Conservation (phyloP, 2,113 vertebrate species). For the Rhinichthys klamathensis region DNA sequence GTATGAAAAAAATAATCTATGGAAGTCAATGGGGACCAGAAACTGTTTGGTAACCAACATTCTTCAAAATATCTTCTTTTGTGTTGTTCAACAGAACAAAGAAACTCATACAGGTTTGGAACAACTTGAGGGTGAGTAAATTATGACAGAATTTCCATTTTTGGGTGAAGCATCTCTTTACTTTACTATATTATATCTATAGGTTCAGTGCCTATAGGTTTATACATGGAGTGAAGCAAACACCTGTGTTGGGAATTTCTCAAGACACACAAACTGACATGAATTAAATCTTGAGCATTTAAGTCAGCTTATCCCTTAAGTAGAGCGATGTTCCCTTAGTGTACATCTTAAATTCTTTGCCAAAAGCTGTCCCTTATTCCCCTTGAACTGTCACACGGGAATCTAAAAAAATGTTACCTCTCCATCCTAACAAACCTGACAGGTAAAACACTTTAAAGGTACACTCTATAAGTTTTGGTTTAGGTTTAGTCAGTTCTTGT, state of each 20-base stretch:
- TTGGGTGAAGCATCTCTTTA: no score
- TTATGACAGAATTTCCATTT: no score
- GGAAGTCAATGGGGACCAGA: no score
- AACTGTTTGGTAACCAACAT: no score
- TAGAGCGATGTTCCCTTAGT: background rate
- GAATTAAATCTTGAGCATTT: constrained; percentile 38
- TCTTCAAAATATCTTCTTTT: no score
- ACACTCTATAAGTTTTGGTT: background rate
- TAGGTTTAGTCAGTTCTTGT: background rate
- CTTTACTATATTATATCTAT: no score
- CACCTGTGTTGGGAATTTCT: constrained; percentile 11
- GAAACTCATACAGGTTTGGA: no score
- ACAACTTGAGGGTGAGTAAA: no score
- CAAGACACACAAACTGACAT: constrained; percentile 27
- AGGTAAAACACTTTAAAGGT: background rate
- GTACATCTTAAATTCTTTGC: constrained; percentile 27
- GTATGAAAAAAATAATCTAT: no score
- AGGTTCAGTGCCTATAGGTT: background rate
- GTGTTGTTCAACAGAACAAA: no score
- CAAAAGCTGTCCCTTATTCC: constrained; percentile 29
- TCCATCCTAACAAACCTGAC: background rate
- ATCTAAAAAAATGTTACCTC: constrained; percentile 21
- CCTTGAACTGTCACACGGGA: background rate
- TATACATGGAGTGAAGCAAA: constrained; percentile 17
- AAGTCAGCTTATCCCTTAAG: constrained; percentile 44